These are phyloP conservation scores for Drosophila anomelani DNA, from an alignment of 2,888 invertebrate genomes.

Conservation along the genomic window DNA sequence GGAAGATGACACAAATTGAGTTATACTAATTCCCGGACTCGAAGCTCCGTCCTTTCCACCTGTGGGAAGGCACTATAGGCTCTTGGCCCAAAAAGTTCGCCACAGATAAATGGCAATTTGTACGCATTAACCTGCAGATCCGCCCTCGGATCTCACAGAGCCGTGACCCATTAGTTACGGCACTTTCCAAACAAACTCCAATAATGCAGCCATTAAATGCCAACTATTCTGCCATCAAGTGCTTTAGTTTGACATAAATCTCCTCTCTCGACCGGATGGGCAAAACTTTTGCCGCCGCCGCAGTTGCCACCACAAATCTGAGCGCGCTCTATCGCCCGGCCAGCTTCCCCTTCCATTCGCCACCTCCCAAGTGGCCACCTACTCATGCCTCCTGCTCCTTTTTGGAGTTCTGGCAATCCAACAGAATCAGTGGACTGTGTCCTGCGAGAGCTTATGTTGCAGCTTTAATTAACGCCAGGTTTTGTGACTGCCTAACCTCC, in stretches of 20 bases:
- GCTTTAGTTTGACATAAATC: conserved; percentile 80
- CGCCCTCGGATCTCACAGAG: conserved; percentile 18
- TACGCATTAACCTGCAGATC: conserved; percentile 36
- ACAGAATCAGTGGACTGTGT: conserved; percentile 30
- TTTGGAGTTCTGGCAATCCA: conserved; percentile 9
- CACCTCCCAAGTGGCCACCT: conserved; percentile 24
- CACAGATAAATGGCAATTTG: conserved; percentile 50
- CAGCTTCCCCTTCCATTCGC: not conserved
- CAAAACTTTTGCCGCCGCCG: conserved; percentile 46
- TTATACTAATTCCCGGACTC: conserved; percentile 20
- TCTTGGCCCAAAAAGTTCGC: conserved; percentile 17
- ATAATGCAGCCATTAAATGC: conserved; percentile 79
- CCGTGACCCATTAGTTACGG: conserved; percentile 68
- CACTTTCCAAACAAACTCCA: conserved; percentile 70
- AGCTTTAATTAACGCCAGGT: conserved; percentile 76
- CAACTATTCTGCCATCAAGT: conserved; percentile 79
- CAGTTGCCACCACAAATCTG: conserved; percentile 54
- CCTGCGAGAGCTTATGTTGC: conserved; percentile 58
- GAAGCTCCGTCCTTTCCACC: conserved; percentile 29
- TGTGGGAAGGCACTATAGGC: conserved; percentile 9
- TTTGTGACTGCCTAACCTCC: conserved; percentile 30
- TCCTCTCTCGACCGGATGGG: conserved; percentile 46
- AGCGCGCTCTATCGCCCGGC: conserved; percentile 6
- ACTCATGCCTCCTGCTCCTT: not conserved
- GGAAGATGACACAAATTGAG: conserved; percentile 20